phyloP scores from a whole-genome alignment of 2,113 vertebrate genomes.

The Platysternon megacephalum region DNA sequence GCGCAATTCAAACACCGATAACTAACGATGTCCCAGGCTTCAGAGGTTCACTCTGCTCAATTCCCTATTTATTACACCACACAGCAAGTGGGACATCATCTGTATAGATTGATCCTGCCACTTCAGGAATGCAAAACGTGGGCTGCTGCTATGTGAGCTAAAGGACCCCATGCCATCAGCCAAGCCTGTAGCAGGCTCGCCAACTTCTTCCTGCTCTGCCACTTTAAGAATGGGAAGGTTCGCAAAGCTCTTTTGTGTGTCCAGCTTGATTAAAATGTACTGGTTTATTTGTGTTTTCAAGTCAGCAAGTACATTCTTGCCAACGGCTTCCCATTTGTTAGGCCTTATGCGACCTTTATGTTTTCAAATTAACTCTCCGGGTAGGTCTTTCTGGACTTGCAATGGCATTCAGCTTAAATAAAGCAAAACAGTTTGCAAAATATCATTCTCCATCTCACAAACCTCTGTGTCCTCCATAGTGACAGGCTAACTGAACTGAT shows the following conservation, averaged over 20 bases:
- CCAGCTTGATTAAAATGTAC: background rate
- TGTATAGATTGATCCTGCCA: background rate
- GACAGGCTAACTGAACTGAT: background rate
- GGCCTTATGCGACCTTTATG: conserved; percentile 19
- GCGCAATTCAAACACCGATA: background rate
- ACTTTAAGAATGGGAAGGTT: background rate
- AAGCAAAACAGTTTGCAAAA: conserved; percentile 52
- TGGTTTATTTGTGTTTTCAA: conserved; percentile 38
- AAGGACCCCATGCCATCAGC: background rate
- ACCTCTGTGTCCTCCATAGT: background rate
- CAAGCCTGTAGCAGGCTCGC: background rate
- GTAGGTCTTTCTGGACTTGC: conserved; percentile 23
- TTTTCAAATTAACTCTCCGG: conserved; percentile 64
- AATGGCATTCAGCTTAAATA: conserved; percentile 58
- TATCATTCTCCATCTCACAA: conserved; percentile 39
- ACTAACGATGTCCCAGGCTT: background rate
- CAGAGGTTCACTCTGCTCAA: background rate
- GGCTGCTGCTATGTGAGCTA: background rate
- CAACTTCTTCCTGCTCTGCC: background rate
- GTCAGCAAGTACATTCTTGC: background rate
- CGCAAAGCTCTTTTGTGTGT: background rate
- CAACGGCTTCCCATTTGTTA: conserved; percentile 41
- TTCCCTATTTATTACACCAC: background rate
- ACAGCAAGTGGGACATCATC: background rate
- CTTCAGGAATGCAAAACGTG: rapidly evolving